Evolutionary conservation across 1,140 invertebrate species (phyloP).

Genomic region (Ceratosolen solmsi): DNA sequence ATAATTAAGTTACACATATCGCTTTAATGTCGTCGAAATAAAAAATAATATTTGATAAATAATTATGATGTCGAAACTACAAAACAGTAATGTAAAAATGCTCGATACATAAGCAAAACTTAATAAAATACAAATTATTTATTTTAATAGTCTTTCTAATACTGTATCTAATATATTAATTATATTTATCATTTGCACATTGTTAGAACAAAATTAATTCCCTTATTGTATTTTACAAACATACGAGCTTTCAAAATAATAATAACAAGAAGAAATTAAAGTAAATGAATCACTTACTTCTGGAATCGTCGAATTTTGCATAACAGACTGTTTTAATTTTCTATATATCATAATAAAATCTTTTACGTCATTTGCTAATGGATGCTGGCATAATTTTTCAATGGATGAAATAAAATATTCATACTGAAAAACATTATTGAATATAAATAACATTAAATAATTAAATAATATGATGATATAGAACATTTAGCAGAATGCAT

Average conservation of each 20-base stretch:
- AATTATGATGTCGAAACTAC: too few species aligned
- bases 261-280: conserved; percentile 14
- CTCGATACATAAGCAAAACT: too few species aligned
- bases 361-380: conserved; percentile 79
- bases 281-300: conserved; percentile 57
- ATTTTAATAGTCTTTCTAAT: neutral
- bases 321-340: conserved; percentile 74
- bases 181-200: too few species aligned
- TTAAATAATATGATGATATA: too few species aligned
- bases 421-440: conserved; percentile 75
- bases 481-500: too few species aligned
- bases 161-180: neutral
- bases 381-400: conserved; percentile 81
- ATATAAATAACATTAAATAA: conserved; percentile 36
- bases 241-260: neutral
- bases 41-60: too few species aligned
- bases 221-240: too few species aligned
- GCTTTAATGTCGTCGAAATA: too few species aligned
- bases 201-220: too few species aligned
- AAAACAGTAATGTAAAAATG: too few species aligned
- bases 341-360: conserved; percentile 84
- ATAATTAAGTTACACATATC: too few species aligned
- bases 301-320: conserved; percentile 73
- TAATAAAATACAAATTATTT: neutral
- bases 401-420: conserved; percentile 82